Evolutionary conservation across 1,140 invertebrate species (phyloP).

Genomic region (Parapsyche elsis): DNA sequence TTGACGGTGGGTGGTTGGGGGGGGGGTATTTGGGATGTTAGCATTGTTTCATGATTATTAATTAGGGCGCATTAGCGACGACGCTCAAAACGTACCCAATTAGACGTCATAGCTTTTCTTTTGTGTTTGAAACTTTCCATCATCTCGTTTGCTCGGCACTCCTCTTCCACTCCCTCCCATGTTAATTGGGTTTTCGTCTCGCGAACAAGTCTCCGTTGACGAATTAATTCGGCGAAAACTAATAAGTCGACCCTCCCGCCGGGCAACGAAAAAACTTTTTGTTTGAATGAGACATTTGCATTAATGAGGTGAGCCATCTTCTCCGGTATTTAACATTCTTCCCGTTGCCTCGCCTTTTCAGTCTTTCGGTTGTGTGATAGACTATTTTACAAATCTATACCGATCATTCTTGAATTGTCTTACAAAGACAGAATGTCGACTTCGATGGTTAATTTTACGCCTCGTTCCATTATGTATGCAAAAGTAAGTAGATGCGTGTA

Average conservation of each 20-base stretch:
- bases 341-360: neutral
- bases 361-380: neutral
- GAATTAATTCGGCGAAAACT: slow-evolving; percentile 45
- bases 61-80: slow-evolving; percentile 15
- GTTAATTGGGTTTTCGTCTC: slow-evolving; percentile 45
- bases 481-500: no score
- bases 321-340: slow-evolving; percentile 28
- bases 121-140: slow-evolving; percentile 21
- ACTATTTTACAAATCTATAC: no score
- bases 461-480: no score
- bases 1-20: neutral
- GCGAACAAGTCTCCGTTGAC: slow-evolving; percentile 27
- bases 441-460: no score
- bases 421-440: no score
- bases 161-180: slow-evolving; percentile 1
- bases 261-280: slow-evolving; percentile 24
- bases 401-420: no score
- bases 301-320: slow-evolving; percentile 25
- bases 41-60: slow-evolving; percentile 27
- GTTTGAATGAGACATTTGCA: slow-evolving; percentile 33
- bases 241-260: slow-evolving; percentile 33
- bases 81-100: neutral
- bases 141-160: neutral
- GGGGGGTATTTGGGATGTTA: neutral
- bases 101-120: slow-evolving; percentile 31